Conservation (phyloP, 2,113 vertebrate genomes). For the Crypturellus undulatus region DNA sequence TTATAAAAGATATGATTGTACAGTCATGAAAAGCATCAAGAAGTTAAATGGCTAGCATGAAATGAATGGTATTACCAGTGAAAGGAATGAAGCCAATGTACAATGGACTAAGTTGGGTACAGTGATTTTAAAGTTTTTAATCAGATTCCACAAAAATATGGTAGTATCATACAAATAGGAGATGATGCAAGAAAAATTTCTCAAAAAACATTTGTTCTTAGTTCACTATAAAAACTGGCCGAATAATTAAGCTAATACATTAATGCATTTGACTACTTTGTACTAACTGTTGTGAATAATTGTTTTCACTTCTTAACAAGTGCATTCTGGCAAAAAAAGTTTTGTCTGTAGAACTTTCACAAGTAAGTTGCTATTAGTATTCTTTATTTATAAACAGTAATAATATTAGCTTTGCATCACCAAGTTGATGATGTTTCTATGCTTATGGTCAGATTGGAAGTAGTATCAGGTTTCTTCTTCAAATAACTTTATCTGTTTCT, state of each 20-base stretch:
- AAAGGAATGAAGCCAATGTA: not conserved
- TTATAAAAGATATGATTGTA: not conserved
- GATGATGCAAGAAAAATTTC: not conserved
- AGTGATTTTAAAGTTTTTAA: not conserved
- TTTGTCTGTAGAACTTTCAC: not conserved
- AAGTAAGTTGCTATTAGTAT: not conserved
- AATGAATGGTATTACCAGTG: not conserved
- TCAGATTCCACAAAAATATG: not conserved
- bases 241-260: not conserved
- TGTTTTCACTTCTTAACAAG: not conserved
- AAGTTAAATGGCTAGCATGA: not conserved
- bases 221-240: not conserved
- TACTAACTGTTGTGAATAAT: not conserved
- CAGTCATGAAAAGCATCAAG: not conserved
- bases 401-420: not conserved
- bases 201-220: not conserved
- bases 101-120: not conserved
- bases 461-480: not conserved
- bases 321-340: not conserved
- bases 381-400: not conserved
- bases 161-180: not conserved
- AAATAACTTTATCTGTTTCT: not conserved
- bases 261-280: not conserved
- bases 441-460: not conserved
- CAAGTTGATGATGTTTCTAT: not conserved